Percentiles rank a stretch among this genome's conserved stretches.
Evolutionary conservation across 2,797 vertebrate species (phyloP).

Genomic region (Prionace glauca): DNA sequence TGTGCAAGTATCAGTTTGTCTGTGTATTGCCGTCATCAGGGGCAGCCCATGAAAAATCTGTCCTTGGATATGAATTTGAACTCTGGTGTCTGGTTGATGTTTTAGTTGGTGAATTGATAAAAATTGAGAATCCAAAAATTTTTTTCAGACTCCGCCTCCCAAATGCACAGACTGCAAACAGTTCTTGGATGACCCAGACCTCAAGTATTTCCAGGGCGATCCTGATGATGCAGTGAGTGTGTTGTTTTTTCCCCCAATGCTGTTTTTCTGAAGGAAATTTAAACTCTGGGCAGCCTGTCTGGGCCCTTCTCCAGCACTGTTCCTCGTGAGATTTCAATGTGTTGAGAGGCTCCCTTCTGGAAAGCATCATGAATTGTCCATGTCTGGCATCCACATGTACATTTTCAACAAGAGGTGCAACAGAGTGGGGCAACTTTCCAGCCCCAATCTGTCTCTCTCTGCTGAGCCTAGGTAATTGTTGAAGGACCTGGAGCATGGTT

Average conservation of each 20-base stretch:
- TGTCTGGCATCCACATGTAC: not conserved
- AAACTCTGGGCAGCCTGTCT: not conserved
- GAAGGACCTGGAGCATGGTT: not conserved
- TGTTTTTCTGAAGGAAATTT: not conserved
- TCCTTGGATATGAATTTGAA: not conserved
- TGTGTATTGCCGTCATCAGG: not conserved
- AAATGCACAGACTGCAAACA: constrained; percentile 85
- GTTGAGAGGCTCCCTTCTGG: not conserved
- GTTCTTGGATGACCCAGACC: constrained; percentile 84
- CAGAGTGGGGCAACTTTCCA: not conserved
- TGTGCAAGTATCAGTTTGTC: not conserved
- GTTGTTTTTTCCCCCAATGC: not conserved
- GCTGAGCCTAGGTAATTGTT: not conserved
- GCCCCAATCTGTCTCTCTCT: too few relatives aligned
- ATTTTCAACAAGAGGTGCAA: not conserved
- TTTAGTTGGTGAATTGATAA: not conserved
- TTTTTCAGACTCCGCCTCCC: constrained; percentile 68
- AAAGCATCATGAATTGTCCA: not conserved
- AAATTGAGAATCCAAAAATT: not conserved
- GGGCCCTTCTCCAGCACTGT: not conserved
- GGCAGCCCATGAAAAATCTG: not conserved
- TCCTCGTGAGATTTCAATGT: not conserved
- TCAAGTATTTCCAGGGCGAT: constrained; percentile 89
- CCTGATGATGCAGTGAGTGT: constrained; percentile 73
- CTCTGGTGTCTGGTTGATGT: not conserved